A percentile compares a stretch with the other conserved stretches of the same genome.
These are phyloP conservation scores for Empidonax alnorum DNA, from an alignment of 2,113 vertebrate genomes.

Conservation along the genomic window DNA sequence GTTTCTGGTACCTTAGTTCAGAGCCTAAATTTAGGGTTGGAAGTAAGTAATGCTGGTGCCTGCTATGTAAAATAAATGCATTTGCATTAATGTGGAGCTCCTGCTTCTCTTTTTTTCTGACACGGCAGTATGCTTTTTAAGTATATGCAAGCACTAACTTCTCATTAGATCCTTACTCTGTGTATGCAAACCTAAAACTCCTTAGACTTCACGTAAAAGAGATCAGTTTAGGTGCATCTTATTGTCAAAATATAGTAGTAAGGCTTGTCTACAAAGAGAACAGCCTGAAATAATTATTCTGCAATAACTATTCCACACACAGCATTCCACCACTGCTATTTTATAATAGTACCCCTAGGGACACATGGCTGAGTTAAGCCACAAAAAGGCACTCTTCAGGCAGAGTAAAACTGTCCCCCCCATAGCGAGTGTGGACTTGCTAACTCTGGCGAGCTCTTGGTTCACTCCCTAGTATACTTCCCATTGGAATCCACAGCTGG, in stretches of 20 bases:
- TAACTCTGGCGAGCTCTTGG: conserved; percentile 57
- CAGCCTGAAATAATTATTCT: conserved; percentile 61
- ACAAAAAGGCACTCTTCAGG: conserved; percentile 64
- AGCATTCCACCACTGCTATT: conserved; percentile 59
- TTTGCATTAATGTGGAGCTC: neutral
- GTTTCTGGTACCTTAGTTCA: neutral
- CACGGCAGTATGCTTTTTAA: neutral
- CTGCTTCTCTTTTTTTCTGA: neutral
- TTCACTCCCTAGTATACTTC: conserved; percentile 39
- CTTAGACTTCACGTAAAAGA: neutral
- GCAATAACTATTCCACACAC: conserved; percentile 57
- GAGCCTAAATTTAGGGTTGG: neutral
- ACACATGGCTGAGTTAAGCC: conserved; percentile 60
- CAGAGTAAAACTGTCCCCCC: conserved; percentile 59
- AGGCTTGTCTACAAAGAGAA: neutral
- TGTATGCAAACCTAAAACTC: neutral
- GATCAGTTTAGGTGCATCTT: neutral
- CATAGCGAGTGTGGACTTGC: conserved; percentile 65
- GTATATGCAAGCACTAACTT: neutral
- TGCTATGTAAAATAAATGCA: neutral
- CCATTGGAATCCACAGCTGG: conserved; percentile 27
- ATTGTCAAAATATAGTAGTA: conserved; percentile 7
- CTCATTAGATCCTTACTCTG: neutral
- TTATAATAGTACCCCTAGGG: conserved; percentile 65
- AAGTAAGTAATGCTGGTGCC: neutral